Percentiles rank a stretch among this genome's conserved stretches.
Conservation (phyloP, 2,888 invertebrate species). For the Dioctria rufipes region DNA sequence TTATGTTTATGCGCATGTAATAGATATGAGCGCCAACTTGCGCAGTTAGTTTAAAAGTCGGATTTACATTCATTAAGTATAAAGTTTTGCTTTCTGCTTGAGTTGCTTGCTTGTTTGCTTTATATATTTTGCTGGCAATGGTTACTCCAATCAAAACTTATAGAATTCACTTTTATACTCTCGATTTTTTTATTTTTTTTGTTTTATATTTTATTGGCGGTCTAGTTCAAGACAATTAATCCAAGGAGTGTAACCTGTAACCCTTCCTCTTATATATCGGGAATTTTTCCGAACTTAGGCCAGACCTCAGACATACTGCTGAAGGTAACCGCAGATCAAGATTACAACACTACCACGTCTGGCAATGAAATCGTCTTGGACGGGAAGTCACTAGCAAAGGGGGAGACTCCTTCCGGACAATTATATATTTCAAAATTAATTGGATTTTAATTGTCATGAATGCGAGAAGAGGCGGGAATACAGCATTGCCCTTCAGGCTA, state of each 20-base stretch:
- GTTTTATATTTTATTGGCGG: neutral
- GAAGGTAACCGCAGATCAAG: constrained; percentile 2
- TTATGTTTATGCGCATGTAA: constrained; percentile 47
- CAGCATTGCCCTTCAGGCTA: constrained; percentile 10
- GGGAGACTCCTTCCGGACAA: constrained; percentile 42
- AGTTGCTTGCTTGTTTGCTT: neutral
- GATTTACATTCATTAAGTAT: neutral
- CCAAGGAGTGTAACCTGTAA: neutral
- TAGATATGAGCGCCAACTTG: constrained; percentile 42
- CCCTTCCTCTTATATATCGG: neutral
- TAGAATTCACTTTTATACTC: neutral
- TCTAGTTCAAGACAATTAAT: constrained; percentile 38
- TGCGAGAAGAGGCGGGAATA: constrained; percentile 56
- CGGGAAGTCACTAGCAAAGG: constrained; percentile 36
- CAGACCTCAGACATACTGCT: neutral
- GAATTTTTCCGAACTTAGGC: neutral
- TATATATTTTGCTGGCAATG: no score
- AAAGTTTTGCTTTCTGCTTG: neutral
- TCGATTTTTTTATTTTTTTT: constrained; percentile 31
- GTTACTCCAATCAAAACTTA: neutral
- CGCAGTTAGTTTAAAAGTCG: constrained; percentile 29
- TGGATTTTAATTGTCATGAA: constrained; percentile 70
- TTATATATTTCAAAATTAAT: constrained; percentile 68
- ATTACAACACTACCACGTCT: constrained; percentile 13
- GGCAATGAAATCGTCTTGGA: constrained; percentile 1